Evolutionary conservation across 2,113 vertebrate species (phyloP), one percentile per base, ranked within the genome.

Genomic region (Eonycteris spelaea): DNA sequence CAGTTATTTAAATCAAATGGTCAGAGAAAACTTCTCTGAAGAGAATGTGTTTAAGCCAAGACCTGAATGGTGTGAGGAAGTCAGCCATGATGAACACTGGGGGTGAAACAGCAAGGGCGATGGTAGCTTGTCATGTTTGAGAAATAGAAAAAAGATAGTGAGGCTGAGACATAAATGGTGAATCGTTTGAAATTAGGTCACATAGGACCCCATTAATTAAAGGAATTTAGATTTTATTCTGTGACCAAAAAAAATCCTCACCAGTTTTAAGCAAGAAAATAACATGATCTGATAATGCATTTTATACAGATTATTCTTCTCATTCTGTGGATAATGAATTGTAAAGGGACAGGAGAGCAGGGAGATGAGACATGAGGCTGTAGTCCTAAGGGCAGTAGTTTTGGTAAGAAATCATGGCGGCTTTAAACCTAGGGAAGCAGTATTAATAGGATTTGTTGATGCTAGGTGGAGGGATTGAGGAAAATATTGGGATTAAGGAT

Each of bases 111-210:
- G 11, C 4, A 63, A 87, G 8, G 7, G 12, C 7, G 48, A 22
- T 51, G 10, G 18, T 53, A 59, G 13, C 2, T 71, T 51, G 13
- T 61, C 15, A 55, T 74, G 4, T 61, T 35, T 53, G 11, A 93
- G 30, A 10, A 43, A 15, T 10, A 57, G 19, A 55, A 55, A 48
- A 86, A 65, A 92, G 18, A 0, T 24, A 77, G 19, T 14, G 14
- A 94, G 1, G 4, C 10, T 82, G 1, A 40, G 75, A 24, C 13
- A 53, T n/a, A 70, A 28, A 85, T 3, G 26, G 57, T 63, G 53
- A 48, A 22, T 30, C 38, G 22, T 68, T 79, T 95, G 57, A 86
- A 80, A 74, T 26, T 85, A 89, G 51, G 51, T 93, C 51, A 55
- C 30, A 75, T 0, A 74, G 24, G 6, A 33, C 30, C 51, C 45